Conservation (phyloP, 2,888 invertebrate genomes). For the Vannuccia rotundouncinata region DNA sequence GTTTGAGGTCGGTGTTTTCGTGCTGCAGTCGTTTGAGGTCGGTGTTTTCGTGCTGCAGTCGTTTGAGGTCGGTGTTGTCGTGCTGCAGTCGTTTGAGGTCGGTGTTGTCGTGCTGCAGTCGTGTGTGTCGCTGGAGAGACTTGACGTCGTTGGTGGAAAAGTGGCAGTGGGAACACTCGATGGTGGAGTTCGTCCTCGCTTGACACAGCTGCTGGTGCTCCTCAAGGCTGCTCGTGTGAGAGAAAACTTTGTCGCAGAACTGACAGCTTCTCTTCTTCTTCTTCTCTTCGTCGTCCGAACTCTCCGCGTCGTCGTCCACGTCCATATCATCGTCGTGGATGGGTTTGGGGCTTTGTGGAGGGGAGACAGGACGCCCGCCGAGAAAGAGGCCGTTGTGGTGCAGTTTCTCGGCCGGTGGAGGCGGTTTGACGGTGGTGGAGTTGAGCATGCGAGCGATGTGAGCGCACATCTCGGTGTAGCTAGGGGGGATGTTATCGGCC, state of each 20-base stretch:
- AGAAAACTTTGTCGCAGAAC: background rate
- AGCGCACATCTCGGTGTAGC: background rate
- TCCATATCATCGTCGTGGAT: background rate
- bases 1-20: background rate
- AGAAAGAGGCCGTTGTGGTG: background rate
- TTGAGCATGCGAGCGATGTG: background rate
- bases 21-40: background rate
- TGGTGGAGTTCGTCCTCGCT: background rate
- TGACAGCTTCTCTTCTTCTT: background rate
- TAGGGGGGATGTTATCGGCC: background rate
- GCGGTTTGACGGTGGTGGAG: background rate
- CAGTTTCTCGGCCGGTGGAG: background rate
- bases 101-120: background rate
- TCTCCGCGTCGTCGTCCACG: background rate
- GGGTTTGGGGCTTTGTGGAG: background rate
- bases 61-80: background rate
- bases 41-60: background rate
- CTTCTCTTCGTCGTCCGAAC: background rate
- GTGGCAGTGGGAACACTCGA: conserved; percentile 14
- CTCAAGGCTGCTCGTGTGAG: background rate
- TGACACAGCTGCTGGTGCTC: background rate
- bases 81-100: background rate
- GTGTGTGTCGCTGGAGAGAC: background rate
- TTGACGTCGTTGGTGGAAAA: background rate
- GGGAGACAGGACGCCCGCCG: background rate